Base-by-base conservation (phyloP, 2,888 invertebrate species). In the Crematogaster levior region DNA sequence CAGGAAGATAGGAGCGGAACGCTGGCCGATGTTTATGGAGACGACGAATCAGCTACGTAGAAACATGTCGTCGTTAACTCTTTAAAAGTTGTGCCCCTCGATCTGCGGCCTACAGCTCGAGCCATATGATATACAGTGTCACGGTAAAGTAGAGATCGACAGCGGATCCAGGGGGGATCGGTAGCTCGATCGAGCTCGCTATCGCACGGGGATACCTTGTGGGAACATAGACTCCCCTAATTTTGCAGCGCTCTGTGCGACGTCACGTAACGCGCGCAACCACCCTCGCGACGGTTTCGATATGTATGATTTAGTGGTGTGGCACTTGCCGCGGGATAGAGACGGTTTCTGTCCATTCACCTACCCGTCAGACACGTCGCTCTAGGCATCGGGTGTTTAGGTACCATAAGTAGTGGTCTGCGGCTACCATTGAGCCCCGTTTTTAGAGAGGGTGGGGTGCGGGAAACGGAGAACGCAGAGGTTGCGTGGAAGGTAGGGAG, bases 271-370 rank as follows among this genome's bases (percentile, higher is more conserved):
- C 37, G 37, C 40, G n/a, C 46, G 46, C 27, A 15, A 75, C 43
- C 56, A 4, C 24, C 43, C 43, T 24, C 30, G 40, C 30, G 30
- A 77, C 30, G 15, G 72, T 70, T 34, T 68, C 18, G 43, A 24
- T 40, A 34, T 70, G 70, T 30, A 70, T 43, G 34, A 77, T 68
- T 53, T 77, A 68, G 37, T 21, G 30, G 30, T 56, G 72, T 21
- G 72, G 72, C 43, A 43, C 70, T 77, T 37, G 70, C 43, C 56
- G 30, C 30, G 37, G 73, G 66, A 88, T 88, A 84, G 82, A 89
- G 82, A 87, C 84, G n/a, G 81, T 61, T 80, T 58, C 72, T 84
- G 87, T 86, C 82, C 88, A 85, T 89, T 84, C 85, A 90, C 82
- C 83, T 81, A 61, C 72, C 73, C 27, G 80, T 81, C 82, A 86